These are phyloP conservation scores for Falcaria lacertinaria DNA, from an alignment of 2,888 invertebrate genomes.

Conservation along the genomic window DNA sequence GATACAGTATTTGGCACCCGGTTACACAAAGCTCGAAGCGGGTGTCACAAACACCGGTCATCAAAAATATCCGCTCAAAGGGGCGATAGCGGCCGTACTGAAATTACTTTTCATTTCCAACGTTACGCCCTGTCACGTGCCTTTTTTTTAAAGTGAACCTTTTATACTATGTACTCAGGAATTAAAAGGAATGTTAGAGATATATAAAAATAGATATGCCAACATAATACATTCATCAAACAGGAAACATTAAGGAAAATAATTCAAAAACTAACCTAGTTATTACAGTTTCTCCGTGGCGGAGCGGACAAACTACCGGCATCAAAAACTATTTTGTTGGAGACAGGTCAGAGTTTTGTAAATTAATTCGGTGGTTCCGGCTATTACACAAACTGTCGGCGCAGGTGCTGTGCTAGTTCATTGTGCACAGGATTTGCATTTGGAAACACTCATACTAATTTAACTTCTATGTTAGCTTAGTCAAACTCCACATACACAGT, in stretches of 20 bases:
- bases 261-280: slow-evolving; percentile 31
- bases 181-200: background rate
- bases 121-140: slow-evolving; percentile 15
- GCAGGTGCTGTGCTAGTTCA: slow-evolving; percentile 63
- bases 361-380: slow-evolving; percentile 74
- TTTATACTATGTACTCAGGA: background rate
- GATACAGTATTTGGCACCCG: slow-evolving; percentile 18
- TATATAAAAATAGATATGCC: background rate
- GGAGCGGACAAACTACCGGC: slow-evolving; percentile 36
- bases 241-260: background rate
- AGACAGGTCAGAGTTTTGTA: slow-evolving; percentile 69
- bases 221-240: background rate
- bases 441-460: slow-evolving; percentile 68
- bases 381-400: slow-evolving; percentile 75
- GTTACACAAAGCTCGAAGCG: too few relatives aligned
- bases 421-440: slow-evolving; percentile 62
- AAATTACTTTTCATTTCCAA: slow-evolving; percentile 35
- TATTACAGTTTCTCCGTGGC: slow-evolving; percentile 22
- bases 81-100: slow-evolving; percentile 28
- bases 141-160: background rate
- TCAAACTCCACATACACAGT: slow-evolving; percentile 52
- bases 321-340: slow-evolving; percentile 64
- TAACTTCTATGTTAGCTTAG: slow-evolving; percentile 64
- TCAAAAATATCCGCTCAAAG: slow-evolving; percentile 44
- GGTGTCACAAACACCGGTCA: slow-evolving; percentile 38